These are phyloP conservation scores for Hippotragus niger DNA, from an alignment of 2,113 vertebrate species.

Conservation along the genomic window DNA sequence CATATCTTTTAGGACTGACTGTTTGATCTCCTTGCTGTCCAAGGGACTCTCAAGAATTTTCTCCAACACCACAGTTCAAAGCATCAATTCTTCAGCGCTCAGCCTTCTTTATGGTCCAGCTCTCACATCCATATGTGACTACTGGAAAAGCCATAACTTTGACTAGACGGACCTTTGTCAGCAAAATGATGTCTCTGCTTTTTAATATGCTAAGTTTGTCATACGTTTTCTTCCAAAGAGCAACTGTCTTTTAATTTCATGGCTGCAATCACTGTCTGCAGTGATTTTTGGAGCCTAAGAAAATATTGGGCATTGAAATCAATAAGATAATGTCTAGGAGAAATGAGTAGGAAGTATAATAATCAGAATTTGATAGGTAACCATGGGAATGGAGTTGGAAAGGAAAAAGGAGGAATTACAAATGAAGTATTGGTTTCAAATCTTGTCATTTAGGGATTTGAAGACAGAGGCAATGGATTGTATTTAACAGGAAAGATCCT, in stretches of 20 bases:
- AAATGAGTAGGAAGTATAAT: background rate
- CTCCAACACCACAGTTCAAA: background rate
- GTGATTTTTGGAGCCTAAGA: background rate
- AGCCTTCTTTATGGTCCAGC: background rate
- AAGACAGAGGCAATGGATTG: background rate
- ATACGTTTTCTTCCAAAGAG: background rate
- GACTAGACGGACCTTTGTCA: background rate
- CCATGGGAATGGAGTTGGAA: background rate
- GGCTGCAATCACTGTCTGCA: background rate
- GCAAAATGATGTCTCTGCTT: background rate
- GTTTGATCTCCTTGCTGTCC: background rate
- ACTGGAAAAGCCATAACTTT: background rate
- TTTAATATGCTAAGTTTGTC: background rate
- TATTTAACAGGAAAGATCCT: background rate
- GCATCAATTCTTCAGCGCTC: background rate
- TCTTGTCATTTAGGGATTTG: background rate
- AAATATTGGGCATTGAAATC: background rate
- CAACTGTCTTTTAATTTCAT: background rate
- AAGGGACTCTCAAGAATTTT: background rate
- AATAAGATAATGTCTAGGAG: background rate
- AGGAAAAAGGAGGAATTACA: background rate
- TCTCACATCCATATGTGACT: background rate
- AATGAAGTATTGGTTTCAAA: background rate
- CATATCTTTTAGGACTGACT: background rate
- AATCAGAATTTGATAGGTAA: background rate